Evolutionary conservation across 2,888 invertebrate species (phyloP).

Genomic region (Branchipolynoe longqiensis): DNA sequence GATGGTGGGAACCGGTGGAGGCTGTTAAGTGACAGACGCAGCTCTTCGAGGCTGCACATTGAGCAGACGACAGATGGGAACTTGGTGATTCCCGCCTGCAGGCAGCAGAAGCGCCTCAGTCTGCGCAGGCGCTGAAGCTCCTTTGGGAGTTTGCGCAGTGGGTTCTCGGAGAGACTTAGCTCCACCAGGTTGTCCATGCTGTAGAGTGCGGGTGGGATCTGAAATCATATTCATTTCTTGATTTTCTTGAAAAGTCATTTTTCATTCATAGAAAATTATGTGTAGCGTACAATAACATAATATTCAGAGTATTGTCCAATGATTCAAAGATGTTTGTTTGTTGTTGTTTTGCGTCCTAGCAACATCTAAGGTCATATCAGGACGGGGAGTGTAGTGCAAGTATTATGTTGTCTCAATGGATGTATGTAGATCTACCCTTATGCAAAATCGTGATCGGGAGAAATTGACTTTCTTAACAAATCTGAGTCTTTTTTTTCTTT

Average conservation of each 20-base stretch:
- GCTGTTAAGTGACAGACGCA: slow-evolving; percentile 29
- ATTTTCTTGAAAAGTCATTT: background rate
- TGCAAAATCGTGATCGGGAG: too few relatives aligned
- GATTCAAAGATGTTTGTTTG: too few relatives aligned
- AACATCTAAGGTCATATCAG: too few relatives aligned
- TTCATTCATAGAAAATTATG: too few relatives aligned
- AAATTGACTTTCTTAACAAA: too few relatives aligned
- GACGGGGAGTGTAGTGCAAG: too few relatives aligned
- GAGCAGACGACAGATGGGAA: slow-evolving; percentile 14
- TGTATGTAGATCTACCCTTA: too few relatives aligned
- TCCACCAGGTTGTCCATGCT: slow-evolving; percentile 24
- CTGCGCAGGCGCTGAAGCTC: slow-evolving; percentile 25
- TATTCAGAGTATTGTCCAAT: too few relatives aligned
- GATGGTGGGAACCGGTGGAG: background rate
- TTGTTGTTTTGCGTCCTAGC: too few relatives aligned
- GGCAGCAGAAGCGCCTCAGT: slow-evolving; percentile 8
- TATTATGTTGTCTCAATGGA: too few relatives aligned
- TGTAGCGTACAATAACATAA: too few relatives aligned
- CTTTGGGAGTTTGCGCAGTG: slow-evolving; percentile 17
- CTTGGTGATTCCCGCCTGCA: slow-evolving; percentile 35
- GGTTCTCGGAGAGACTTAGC: slow-evolving; percentile 30
- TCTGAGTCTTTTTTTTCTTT: too few relatives aligned
- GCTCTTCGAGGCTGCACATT: slow-evolving; percentile 15
- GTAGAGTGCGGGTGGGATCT: slow-evolving; percentile 34
- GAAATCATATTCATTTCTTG: background rate